A percentile compares a stretch with the other conserved stretches of the same genome.
Conservation (phyloP, 2,113 vertebrate species). For the Sebastes fasciatus region DNA sequence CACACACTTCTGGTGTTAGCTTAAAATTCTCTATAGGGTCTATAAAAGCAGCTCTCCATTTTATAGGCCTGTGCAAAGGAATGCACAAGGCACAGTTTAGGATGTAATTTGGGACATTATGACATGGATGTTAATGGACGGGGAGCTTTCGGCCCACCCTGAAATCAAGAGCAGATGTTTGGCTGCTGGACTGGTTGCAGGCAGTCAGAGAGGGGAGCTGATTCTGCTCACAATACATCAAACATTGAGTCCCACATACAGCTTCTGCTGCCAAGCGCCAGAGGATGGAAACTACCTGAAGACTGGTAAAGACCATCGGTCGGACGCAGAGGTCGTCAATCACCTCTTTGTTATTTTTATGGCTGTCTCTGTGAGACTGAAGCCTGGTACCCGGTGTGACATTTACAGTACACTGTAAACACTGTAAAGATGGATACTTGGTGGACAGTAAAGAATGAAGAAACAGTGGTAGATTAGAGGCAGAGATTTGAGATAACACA, state of each 20-base stretch:
- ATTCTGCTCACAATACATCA: conserved; percentile 67
- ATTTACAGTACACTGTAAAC: conserved; percentile 12
- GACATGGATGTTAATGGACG: conserved; percentile 76
- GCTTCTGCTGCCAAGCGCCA: conserved; percentile 49
- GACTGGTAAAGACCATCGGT: conserved; percentile 45
- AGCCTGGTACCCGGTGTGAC: conserved; percentile 6
- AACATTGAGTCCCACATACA: conserved; percentile 45
- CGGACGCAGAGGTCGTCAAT: conserved; percentile 12
- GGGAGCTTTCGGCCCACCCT: conserved; percentile 73
- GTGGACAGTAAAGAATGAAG: neutral
- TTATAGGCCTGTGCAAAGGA: conserved; percentile 35
- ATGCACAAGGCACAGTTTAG: conserved; percentile 53
- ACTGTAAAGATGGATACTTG: conserved; percentile 15
- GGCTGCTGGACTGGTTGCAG: conserved; percentile 57
- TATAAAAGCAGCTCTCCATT: conserved; percentile 55
- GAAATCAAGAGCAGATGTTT: conserved; percentile 82
- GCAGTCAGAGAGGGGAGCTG: conserved; percentile 40
- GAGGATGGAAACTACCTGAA: conserved; percentile 63
- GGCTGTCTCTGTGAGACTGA: conserved; percentile 17
- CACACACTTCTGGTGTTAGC: conserved; percentile 11
- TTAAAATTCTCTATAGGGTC: conserved; percentile 15
- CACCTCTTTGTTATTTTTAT: conserved; percentile 44
- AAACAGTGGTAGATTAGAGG: neutral
- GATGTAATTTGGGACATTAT: conserved; percentile 73
- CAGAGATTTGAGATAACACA: neutral